phyloP scores from a whole-genome alignment of 53 echinoderm and acorn worm genomes.

The Stichopus horrens region DNA sequence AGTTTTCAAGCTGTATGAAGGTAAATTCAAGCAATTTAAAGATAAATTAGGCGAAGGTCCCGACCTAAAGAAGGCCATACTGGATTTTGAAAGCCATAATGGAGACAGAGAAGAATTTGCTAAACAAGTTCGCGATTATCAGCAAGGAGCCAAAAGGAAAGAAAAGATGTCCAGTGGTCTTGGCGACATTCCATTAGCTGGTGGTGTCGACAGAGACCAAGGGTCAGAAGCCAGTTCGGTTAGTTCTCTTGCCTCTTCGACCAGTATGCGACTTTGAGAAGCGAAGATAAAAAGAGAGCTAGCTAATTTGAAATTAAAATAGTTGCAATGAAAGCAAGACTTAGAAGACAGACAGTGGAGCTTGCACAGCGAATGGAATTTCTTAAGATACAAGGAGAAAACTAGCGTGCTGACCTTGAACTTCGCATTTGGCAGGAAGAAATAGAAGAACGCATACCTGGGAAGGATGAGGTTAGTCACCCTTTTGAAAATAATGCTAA shows the following conservation, averaged over 20 bases:
- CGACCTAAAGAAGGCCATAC: too few relatives aligned
- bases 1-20: too few relatives aligned
- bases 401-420: constrained; percentile 35
- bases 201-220: background rate
- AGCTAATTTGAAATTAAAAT: constrained; percentile 31
- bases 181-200: background rate
- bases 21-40: too few relatives aligned
- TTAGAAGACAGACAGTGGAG: constrained; percentile 22
- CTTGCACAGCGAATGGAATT: constrained; percentile 27
- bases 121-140: background rate
- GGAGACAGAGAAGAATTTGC: background rate
- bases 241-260: background rate
- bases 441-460: background rate
- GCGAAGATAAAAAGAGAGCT: constrained; percentile 43
- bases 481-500: background rate
- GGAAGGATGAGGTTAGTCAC: background rate
- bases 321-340: constrained; percentile 39
- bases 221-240: background rate
- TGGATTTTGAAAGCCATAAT: constrained; percentile 3
- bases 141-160: background rate
- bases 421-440: constrained; percentile 39
- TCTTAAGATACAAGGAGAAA: constrained; percentile 11
- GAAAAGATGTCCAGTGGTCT: background rate
- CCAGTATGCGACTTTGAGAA: constrained; percentile 41
- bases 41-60: too few relatives aligned